A percentile compares a stretch with the other conserved stretches of the same genome.
Conservation (phyloP, 2,888 invertebrate genomes). For the Drosophila leonis region DNA sequence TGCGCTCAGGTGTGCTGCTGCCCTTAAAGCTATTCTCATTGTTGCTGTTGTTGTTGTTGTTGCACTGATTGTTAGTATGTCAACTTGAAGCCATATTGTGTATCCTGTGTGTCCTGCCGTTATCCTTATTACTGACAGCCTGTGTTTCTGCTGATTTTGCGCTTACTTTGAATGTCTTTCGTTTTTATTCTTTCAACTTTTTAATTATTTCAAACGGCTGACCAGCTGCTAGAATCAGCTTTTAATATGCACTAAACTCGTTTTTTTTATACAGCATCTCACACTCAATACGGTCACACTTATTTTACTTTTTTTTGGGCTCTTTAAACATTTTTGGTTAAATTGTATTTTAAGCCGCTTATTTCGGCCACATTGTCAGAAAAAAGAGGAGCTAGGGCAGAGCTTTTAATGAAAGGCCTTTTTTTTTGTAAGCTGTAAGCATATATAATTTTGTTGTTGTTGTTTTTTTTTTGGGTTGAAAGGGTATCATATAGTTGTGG, state of each 20-base stretch:
- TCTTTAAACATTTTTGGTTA: slow-evolving; percentile 23
- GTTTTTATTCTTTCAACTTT: slow-evolving; percentile 36
- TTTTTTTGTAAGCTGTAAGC: slow-evolving; percentile 11
- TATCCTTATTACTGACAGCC: slow-evolving; percentile 66
- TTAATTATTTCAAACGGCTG: slow-evolving; percentile 62
- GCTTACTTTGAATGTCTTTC: slow-evolving; percentile 67
- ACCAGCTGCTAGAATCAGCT: slow-evolving; percentile 29
- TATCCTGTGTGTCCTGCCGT: slow-evolving; percentile 28
- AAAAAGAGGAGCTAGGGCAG: background rate
- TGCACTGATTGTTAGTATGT: slow-evolving; percentile 58
- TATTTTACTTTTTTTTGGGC: background rate
- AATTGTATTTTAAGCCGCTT: slow-evolving; percentile 52
- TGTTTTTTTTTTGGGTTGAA: background rate
- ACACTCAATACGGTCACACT: slow-evolving; percentile 1
- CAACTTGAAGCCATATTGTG: slow-evolving; percentile 55
- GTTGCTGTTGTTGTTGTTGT: slow-evolving; percentile 31
- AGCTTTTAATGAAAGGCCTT: slow-evolving; percentile 10
- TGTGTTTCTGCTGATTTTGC: slow-evolving; percentile 74
- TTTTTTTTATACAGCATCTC: slow-evolving; percentile 18
- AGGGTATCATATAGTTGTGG: slow-evolving; percentile 10
- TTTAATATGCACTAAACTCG: slow-evolving; percentile 28
- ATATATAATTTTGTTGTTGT: background rate
- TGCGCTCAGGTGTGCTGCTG: slow-evolving; percentile 23
- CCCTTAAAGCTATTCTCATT: slow-evolving; percentile 4
- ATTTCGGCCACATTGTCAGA: slow-evolving; percentile 13